Evolutionary conservation across 2,797 vertebrate genomes (phyloP).

Genomic region (Rhincodon typus): DNA sequence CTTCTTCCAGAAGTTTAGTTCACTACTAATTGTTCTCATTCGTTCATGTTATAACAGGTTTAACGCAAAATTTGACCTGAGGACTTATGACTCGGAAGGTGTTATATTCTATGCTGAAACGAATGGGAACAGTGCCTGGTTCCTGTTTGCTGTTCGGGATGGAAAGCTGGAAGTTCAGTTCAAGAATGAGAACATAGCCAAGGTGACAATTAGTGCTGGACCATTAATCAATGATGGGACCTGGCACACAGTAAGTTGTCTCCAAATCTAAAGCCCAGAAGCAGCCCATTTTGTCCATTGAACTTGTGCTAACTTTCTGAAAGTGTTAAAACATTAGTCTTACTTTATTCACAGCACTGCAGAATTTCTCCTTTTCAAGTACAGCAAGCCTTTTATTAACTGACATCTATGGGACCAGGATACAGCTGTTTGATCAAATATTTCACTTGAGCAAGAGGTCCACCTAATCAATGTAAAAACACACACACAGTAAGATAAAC

Average conservation of each 20-base stretch:
- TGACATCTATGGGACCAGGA: no score
- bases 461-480: no score
- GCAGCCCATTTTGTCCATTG: neutral
- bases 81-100: constrained; percentile 86
- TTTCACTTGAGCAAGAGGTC: no score
- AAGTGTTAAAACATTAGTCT: neutral
- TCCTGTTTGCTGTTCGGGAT: constrained; percentile 77
- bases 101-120: constrained; percentile 94
- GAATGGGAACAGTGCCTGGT: constrained; percentile 81
- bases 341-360: neutral
- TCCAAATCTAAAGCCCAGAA: neutral
- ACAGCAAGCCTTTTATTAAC: no score
- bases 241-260: constrained; percentile 79
- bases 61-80: constrained; percentile 91
- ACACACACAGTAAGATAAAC: no score
- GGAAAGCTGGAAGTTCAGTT: constrained; percentile 89
- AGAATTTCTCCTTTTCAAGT: neutral
- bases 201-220: constrained; percentile 81
- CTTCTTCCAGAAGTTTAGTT: constrained; percentile 42
- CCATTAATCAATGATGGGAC: constrained; percentile 78
- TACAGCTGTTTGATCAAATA: no score
- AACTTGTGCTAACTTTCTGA: neutral
- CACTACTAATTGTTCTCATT: constrained; percentile 50
- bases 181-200: constrained; percentile 70
- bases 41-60: constrained; percentile 63